Conservation (phyloP, 2,797 vertebrate species). For the Myotis pilosus region DNA sequence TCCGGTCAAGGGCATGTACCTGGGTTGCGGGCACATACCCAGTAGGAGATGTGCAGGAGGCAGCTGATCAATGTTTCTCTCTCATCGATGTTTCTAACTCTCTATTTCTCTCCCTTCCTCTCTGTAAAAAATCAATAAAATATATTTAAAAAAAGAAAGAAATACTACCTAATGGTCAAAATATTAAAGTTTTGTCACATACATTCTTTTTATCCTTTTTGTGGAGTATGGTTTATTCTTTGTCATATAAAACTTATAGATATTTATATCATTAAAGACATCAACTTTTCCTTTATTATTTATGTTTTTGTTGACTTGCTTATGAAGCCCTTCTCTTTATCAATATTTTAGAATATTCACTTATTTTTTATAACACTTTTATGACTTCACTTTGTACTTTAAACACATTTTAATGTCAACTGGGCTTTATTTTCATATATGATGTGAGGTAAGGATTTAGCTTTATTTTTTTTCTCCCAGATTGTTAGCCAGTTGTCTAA, state of each 20-base stretch:
- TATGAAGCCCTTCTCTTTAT: constrained; percentile 24
- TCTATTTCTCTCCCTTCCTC: too few species aligned
- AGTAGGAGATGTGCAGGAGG: too few species aligned
- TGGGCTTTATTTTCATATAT: constrained; percentile 43
- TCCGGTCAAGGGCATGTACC: too few species aligned
- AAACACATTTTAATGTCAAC: constrained; percentile 25
- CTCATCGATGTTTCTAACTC: too few species aligned
- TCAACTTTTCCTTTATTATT: constrained; percentile 6
- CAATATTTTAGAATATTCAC: constrained; percentile 13
- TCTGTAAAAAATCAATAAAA: too few species aligned
- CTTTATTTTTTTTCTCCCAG: not conserved
- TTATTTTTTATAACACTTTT: constrained; percentile 25
- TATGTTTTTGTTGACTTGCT: not conserved
- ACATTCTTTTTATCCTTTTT: not conserved
- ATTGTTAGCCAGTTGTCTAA: not conserved
- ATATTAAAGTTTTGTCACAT: not conserved
- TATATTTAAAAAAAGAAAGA: too few species aligned
- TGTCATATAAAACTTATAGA: not conserved
- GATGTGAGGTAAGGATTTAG: not conserved
- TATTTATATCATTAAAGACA: constrained; percentile 30
- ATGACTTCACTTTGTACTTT: constrained; percentile 31
- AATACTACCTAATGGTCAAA: constrained; percentile 1
- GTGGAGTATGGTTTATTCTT: constrained; percentile 33
- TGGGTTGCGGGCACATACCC: too few species aligned
- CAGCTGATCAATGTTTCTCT: too few species aligned